Conservation (phyloP, 2,797 vertebrate species). For the Lophotriccus pileatus region DNA sequence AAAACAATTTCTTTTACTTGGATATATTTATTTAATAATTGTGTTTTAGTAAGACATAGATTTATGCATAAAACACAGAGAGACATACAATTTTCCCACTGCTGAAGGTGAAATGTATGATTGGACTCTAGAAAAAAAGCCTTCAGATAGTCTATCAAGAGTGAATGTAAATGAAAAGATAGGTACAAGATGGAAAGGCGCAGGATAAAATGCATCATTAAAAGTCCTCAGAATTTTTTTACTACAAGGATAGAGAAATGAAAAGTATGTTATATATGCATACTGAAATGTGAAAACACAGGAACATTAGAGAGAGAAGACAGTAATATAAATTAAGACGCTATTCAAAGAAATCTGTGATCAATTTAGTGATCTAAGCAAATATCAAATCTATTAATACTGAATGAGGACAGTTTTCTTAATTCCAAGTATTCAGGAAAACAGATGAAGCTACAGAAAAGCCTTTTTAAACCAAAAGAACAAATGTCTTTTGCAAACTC, state of each 20-base stretch:
- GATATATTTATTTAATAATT: background rate
- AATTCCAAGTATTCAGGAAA: background rate
- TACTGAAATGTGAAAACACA: background rate
- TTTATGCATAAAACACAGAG: background rate
- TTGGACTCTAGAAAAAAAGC: background rate
- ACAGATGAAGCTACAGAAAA: background rate
- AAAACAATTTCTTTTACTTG: background rate
- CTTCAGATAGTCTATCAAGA: background rate
- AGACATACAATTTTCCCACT: background rate
- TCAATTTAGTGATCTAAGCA: background rate
- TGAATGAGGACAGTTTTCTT: background rate
- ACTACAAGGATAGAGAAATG: background rate
- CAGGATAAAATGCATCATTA: background rate
- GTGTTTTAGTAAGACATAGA: background rate
- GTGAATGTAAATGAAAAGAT: background rate
- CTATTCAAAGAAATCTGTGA: background rate
- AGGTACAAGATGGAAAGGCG: background rate
- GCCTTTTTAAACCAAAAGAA: background rate
- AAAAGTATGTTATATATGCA: background rate
- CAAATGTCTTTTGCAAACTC: background rate
- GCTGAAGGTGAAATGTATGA: background rate
- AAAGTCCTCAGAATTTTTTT: background rate
- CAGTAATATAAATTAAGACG: background rate
- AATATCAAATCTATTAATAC: background rate
- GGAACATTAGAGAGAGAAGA: background rate